Conservation (phyloP, 2,113 vertebrate genomes). For the Atrichornis clamosus region DNA sequence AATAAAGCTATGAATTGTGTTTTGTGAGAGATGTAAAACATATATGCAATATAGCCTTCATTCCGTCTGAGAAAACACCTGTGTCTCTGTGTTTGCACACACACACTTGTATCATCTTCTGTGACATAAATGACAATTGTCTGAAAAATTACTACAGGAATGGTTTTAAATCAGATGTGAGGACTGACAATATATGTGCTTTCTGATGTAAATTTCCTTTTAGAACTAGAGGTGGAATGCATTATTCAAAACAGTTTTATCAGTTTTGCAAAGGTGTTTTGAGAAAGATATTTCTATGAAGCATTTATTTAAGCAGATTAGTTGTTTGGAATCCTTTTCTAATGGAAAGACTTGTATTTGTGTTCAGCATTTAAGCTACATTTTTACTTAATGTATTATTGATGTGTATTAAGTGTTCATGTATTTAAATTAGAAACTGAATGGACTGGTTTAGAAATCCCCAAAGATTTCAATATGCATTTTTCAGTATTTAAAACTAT, state of each 20-base stretch:
- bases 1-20: neutral
- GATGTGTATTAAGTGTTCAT: neutral
- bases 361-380: neutral
- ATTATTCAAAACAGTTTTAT: neutral
- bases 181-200: neutral
- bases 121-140: neutral
- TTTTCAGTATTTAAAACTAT: neutral
- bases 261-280: neutral
- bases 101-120: rapidly evolving
- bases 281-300: neutral
- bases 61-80: neutral
- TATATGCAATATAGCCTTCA: neutral
- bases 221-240: neutral
- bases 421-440: neutral
- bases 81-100: neutral
- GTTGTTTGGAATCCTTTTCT: neutral
- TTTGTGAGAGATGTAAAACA: neutral
- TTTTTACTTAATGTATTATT: neutral
- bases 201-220: neutral
- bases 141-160: neutral
- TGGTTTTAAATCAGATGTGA: neutral
- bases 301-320: neutral
- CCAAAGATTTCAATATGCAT: neutral
- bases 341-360: neutral
- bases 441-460: neutral